Conservation (phyloP, 2,113 vertebrate genomes). For the Scopus umbretta region DNA sequence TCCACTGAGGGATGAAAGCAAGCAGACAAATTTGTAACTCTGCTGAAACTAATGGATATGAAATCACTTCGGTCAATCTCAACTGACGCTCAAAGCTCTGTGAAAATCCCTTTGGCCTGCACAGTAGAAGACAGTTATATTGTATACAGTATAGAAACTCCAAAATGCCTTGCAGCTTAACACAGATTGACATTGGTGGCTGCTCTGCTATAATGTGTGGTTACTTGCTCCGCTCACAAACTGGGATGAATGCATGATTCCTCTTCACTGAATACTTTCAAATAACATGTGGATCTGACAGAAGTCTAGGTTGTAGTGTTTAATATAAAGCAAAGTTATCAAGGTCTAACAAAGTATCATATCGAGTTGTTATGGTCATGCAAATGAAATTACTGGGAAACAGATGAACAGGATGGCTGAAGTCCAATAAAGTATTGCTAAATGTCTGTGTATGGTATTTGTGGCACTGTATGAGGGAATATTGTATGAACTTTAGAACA, state of each 20-base stretch:
- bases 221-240: background rate
- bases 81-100: background rate
- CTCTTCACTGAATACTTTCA: background rate
- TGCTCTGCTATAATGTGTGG: background rate
- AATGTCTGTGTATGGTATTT: background rate
- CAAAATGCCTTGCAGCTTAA: background rate
- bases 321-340: background rate
- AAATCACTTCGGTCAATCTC: background rate
- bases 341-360: background rate
- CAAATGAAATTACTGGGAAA: background rate
- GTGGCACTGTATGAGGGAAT: background rate
- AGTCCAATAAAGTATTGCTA: background rate
- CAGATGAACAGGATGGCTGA: background rate
- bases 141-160: background rate
- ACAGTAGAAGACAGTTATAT: background rate
- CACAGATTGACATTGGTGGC: no score
- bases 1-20: background rate
- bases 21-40: background rate
- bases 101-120: background rate
- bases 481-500: background rate
- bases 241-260: fast-evolving
- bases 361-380: background rate
- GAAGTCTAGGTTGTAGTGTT: background rate
- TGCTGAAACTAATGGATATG: background rate
- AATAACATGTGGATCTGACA: background rate